Base-by-base conservation (phyloP, 2,888 invertebrate genomes). In the Agonopterix arenella region DNA sequence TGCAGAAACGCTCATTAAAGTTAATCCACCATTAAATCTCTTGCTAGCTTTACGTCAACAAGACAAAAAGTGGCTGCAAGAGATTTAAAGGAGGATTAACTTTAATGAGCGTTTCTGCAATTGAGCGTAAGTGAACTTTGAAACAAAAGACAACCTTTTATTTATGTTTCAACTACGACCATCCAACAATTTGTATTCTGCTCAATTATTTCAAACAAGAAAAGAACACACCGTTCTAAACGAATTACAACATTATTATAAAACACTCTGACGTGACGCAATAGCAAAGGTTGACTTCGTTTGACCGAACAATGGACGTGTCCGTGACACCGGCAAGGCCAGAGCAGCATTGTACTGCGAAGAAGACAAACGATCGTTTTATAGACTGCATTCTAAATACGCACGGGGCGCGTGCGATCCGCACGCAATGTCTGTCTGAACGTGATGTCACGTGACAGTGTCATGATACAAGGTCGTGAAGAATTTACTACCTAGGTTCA, bases 291-390 rank as follows among this genome's bases (percentile, higher is more conserved):
- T 64, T 66, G 70, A 73, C 57, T 68, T 68, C 68, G 59, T 65
- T 65, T 59, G 73, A 68, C 59, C 61, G 62, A 62, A 69, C 66
- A 72, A 66, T 68, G 57, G 60, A 42, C 59, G 49, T 52, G 72
- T 55, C 77, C 82, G 64, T 82, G 82, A 80, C 80, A 79, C 77
- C 81, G 65, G 49, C 74, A 68, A 79, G 80, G 82, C 71, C 73
- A 62, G 55, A 54, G 56, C 68, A 61, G 70, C 70, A 65, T 66
- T 73, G 71, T 70, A 66, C 54, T 51, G 45, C 59, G 59, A 61
- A 66, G 57, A 70, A 69, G 68, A 76, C 69, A 60, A 68, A 68
- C 60, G 62, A 56, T 55, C 64, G 60, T 44, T 44, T 45, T 8
- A 38, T 44, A n/a, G 46, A 41, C 43, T 45, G 49, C 47, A 46